Base-by-base conservation (phyloP, 2,888 invertebrate species). In the Serripes groenlandicus region DNA sequence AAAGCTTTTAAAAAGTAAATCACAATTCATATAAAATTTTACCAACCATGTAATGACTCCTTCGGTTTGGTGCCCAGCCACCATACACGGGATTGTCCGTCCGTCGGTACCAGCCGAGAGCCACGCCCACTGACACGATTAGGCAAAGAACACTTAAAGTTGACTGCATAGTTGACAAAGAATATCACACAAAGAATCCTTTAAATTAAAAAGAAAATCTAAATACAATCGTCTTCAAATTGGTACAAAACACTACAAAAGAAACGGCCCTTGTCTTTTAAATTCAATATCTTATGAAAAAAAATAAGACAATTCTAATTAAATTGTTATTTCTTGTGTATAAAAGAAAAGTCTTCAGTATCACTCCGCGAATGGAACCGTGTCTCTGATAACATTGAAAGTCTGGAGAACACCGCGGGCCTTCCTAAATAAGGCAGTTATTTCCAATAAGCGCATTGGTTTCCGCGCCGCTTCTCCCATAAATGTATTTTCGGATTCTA, bases 11-110 rank as follows among this genome's bases (percentile, higher is more conserved):
- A n/a, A n/a, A n/a, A n/a, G n/a, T n/a, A n/a, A n/a, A n/a, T n/a
- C n/a, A n/a, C n/a, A n/a, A n/a, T n/a, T n/a, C n/a, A n/a, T n/a
- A n/a, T n/a, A n/a, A n/a, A n/a, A n/a, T n/a, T 49, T 2, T 52
- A 32, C 70, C 52, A 54, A 70, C 70, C 70, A 70, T 71, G 15
- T 56, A 56, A 54, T 54, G 71, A 42, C 82, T 83, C 21, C 82
- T 56, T 42, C 82, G 37, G 75, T 83, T 71, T 32, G 82, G 82
- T 23, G 75, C 54, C 75, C 75, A 83, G 26, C 82, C 82, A 5
- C 82, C 82, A 37, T 83, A 83, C 11, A 83, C 82, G 49, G 71
- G 75, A 56, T 83, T 78, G 60, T 83, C 82, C 42, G 52, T 60
- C 5, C 78, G 56, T 21, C 75, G 78, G 72, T 78, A 83, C 82